phyloP scores from a whole-genome alignment of 1,140 invertebrate genomes.

The Charaxes varanes region DNA sequence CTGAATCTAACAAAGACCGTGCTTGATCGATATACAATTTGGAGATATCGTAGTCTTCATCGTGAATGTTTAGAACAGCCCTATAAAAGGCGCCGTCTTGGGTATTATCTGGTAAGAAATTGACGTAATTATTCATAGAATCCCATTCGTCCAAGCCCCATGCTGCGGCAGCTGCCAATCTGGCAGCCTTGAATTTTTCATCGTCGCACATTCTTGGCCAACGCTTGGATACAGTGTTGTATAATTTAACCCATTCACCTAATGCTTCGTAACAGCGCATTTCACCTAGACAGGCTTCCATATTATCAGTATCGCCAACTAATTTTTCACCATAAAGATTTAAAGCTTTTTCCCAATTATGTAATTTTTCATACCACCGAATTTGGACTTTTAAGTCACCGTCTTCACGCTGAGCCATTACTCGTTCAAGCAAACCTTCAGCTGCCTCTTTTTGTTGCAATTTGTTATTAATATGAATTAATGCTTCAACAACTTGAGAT shows the following conservation, averaged over 20 bases:
- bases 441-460: slow-evolving; percentile 98
- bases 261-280: slow-evolving; percentile 98
- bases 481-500: slow-evolving; percentile 90
- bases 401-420: slow-evolving; percentile 86
- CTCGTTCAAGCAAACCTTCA: slow-evolving; percentile 91
- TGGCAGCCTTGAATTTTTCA: slow-evolving; percentile 87
- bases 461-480: slow-evolving; percentile 99
- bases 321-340: slow-evolving; percentile 86
- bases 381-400: slow-evolving; percentile 89
- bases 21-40: slow-evolving; percentile 91
- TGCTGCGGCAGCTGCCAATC: slow-evolving; percentile 93
- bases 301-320: slow-evolving; percentile 77
- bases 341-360: slow-evolving; percentile 98
- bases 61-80: slow-evolving; percentile 94
- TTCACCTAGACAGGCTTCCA: slow-evolving; percentile 91
- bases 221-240: slow-evolving; percentile 81
- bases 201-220: slow-evolving; percentile 84
- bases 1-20: slow-evolving; percentile 94
- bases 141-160: slow-evolving; percentile 97
- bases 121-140: slow-evolving; percentile 92
- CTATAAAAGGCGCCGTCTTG: slow-evolving; percentile 97
- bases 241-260: slow-evolving; percentile 95
- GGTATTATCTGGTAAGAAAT: slow-evolving; percentile 88
- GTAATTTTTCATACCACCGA: slow-evolving; percentile 98
- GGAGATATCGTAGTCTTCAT: slow-evolving; percentile 84